Percentiles rank a stretch among this genome's conserved stretches.
These are phyloP conservation scores for Chelonia mydas DNA, from an alignment of 2,797 vertebrate genomes.

Conservation along the genomic window DNA sequence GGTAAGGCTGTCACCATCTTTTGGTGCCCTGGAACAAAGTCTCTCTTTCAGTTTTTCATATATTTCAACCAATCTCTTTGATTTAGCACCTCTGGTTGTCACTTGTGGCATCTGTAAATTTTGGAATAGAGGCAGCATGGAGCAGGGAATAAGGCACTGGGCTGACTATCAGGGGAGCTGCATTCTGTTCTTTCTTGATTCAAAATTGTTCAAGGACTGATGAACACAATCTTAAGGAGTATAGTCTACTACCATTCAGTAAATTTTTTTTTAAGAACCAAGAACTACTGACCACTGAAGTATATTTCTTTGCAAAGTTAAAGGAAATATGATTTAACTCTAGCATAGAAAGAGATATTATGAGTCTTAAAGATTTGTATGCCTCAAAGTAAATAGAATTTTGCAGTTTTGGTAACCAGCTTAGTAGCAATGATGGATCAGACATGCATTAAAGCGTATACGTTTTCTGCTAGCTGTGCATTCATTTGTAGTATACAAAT, in stretches of 20 bases:
- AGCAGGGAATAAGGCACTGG: background rate
- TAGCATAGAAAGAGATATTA: background rate
- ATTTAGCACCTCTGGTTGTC: background rate
- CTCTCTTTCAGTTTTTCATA: background rate
- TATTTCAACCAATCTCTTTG: background rate
- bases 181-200: background rate
- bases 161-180: background rate
- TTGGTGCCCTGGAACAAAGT: background rate
- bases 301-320: background rate
- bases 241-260: background rate
- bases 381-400: background rate
- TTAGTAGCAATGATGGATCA: background rate
- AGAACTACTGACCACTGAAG: background rate
- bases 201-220: background rate
- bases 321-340: background rate
- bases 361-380: background rate
- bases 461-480: background rate
- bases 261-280: background rate
- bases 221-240: background rate
- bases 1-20: slow-evolving; percentile 80
- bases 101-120: background rate
- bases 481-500: background rate
- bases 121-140: background rate
- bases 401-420: background rate
- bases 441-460: background rate